Evolutionary conservation across 2,113 vertebrate species (phyloP).

Genomic region (Cyphomyrus plagiostoma): DNA sequence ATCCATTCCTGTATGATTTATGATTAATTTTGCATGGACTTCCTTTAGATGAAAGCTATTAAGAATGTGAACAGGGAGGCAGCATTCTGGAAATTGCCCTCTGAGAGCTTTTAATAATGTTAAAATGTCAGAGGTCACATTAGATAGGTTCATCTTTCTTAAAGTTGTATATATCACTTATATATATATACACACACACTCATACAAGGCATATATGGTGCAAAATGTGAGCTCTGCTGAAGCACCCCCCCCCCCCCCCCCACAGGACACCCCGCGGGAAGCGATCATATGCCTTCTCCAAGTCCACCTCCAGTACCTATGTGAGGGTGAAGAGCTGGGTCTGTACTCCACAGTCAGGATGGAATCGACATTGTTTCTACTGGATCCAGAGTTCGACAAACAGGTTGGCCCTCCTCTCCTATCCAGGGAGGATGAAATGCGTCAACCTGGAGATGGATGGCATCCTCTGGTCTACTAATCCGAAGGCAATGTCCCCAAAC

Average conservation of each 20-base stretch:
- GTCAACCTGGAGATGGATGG: too few relatives aligned
- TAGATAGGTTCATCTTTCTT: constrained; percentile 34
- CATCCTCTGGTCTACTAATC: too few relatives aligned
- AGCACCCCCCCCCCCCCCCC: too few relatives aligned
- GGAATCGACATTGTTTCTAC: too few relatives aligned
- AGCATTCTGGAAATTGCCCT: constrained; percentile 32
- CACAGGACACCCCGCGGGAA: too few relatives aligned
- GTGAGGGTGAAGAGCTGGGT: neutral
- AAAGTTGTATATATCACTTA: constrained; percentile 27
- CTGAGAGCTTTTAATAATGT: constrained; percentile 42
- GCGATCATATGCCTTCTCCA: neutral
- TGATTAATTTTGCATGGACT: constrained; percentile 39
- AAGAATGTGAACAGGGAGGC: constrained; percentile 24
- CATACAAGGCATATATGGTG: too few relatives aligned
- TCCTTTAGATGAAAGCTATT: constrained; percentile 38
- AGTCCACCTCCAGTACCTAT: neutral
- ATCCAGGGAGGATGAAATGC: too few relatives aligned
- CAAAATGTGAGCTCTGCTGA: too few relatives aligned
- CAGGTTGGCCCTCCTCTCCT: too few relatives aligned
- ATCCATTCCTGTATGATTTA: constrained; percentile 30
- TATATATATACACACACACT: neutral
- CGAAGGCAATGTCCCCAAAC: too few relatives aligned
- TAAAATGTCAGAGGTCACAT: constrained; percentile 37
- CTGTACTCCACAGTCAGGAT: too few relatives aligned
- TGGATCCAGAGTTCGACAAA: too few relatives aligned